A percentile compares a stretch with the other conserved stretches of the same genome.
These are phyloP conservation scores for Euphydryas editha DNA, from an alignment of 2,888 invertebrate species.

Conservation along the genomic window DNA sequence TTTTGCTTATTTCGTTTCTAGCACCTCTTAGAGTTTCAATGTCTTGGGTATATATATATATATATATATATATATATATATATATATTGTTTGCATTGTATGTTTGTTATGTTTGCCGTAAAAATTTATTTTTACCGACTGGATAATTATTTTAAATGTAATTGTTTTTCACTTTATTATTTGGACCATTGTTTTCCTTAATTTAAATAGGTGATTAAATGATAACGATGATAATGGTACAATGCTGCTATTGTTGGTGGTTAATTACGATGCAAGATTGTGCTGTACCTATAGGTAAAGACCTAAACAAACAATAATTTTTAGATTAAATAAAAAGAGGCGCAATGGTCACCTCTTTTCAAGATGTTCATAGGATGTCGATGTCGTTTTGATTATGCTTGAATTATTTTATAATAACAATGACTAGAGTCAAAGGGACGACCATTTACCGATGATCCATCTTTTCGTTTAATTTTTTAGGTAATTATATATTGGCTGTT, in stretches of 20 bases:
- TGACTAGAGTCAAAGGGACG: background rate
- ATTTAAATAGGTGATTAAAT: conserved; percentile 9
- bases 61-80: too few species aligned
- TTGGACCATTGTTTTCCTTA: conserved; percentile 1
- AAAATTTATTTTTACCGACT: background rate
- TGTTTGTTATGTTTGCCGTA: too few species aligned
- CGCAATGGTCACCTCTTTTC: background rate
- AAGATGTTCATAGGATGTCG: background rate
- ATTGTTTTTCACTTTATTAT: background rate
- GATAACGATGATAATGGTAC: background rate
- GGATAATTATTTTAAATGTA: background rate
- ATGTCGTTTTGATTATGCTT: background rate
- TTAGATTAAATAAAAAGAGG: background rate
- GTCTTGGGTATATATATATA: background rate
- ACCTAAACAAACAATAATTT: background rate
- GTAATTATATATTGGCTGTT: background rate
- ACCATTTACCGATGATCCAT: background rate
- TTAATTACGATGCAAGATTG: background rate
- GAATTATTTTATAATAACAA: background rate
- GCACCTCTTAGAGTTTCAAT: background rate
- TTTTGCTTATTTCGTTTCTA: conserved; percentile 25
- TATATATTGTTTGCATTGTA: too few species aligned
- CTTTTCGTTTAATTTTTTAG: background rate
- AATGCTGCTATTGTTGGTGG: conserved; percentile 4
- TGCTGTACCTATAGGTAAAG: background rate